Percentiles rank a stretch among this genome's conserved stretches.
Conservation (phyloP, 2,797 vertebrate species). For the Eupleurogrammus muticus region DNA sequence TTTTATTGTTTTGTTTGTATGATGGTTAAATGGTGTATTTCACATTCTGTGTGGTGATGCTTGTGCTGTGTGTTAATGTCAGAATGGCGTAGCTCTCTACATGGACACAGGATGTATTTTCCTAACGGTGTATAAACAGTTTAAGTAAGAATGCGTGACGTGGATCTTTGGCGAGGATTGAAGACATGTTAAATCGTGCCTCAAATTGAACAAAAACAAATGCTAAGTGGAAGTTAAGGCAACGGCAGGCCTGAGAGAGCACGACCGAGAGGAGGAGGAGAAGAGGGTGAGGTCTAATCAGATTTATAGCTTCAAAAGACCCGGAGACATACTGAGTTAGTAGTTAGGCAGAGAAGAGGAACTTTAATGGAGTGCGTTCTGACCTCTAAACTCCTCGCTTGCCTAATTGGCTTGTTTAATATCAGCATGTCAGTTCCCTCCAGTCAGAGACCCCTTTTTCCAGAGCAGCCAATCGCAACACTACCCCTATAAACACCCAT, state of each 20-base stretch:
- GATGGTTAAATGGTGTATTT: too few relatives aligned
- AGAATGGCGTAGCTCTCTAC: neutral
- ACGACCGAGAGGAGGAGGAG: constrained; percentile 31
- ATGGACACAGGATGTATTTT: neutral
- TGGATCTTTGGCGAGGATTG: constrained; percentile 7
- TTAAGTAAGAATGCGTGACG: neutral
- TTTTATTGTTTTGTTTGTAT: too few relatives aligned
- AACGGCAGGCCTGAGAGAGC: constrained; percentile 43
- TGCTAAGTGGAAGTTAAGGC: constrained; percentile 56
- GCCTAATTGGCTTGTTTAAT: constrained; percentile 82
- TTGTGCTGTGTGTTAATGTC: constrained; percentile 20
- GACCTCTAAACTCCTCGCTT: constrained; percentile 76
- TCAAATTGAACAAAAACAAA: constrained; percentile 68
- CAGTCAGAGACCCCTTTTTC: constrained; percentile 59
- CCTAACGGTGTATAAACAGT: constrained; percentile 1
- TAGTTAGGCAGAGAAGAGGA: constrained; percentile 61
- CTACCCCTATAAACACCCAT: constrained; percentile 42
- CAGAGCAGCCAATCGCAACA: constrained; percentile 53
- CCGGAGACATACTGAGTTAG: constrained; percentile 58
- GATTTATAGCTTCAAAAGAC: constrained; percentile 77
- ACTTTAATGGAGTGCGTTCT: constrained; percentile 70
- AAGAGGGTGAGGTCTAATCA: constrained; percentile 70
- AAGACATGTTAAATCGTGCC: constrained; percentile 60
- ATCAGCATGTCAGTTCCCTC: constrained; percentile 73
- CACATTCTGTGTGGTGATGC: constrained; percentile 18